A percentile compares a stretch with the other conserved stretches of the same genome.
phyloP scores from a whole-genome alignment of 1,140 invertebrate genomes.

The Pogonus chalceus region DNA sequence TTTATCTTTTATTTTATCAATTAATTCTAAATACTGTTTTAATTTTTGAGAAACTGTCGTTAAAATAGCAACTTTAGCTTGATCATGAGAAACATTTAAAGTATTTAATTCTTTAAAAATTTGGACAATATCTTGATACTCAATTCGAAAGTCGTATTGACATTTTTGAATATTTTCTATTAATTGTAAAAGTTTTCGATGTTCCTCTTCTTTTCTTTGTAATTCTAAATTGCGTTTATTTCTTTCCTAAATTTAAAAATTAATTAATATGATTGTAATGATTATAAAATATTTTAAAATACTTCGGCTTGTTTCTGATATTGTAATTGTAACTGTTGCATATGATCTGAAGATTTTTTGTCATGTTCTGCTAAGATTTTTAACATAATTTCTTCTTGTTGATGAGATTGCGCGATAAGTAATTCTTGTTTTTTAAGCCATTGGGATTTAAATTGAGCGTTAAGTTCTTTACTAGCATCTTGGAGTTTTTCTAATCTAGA shows the following conservation, averaged over 20 bases:
- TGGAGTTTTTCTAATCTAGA: conserved; percentile 16
- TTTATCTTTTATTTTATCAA: conserved; percentile 41
- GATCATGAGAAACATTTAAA: conserved; percentile 24
- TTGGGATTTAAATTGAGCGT: conserved; percentile 16
- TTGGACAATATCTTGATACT: conserved; percentile 32
- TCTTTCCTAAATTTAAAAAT: conserved; percentile 26
- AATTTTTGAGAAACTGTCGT: conserved; percentile 28
- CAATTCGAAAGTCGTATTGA: conserved; percentile 27
- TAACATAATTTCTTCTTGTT: conserved; percentile 26
- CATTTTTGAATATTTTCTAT: conserved; percentile 29
- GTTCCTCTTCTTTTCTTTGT: conserved; percentile 32
- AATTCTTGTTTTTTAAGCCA: conserved; percentile 31
- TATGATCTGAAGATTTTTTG: conserved; percentile 26
- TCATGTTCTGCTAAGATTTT: conserved; percentile 31
- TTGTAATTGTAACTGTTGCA: conserved; percentile 30
- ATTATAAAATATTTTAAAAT: not conserved
- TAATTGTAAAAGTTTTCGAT: conserved; percentile 30
- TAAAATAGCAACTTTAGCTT: conserved; percentile 21
- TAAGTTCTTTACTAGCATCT: conserved; percentile 19
- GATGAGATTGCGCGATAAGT: conserved; percentile 29
- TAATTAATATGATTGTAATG: not conserved
- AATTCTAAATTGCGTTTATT: conserved; percentile 35
- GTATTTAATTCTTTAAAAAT: conserved; percentile 28
- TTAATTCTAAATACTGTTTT: conserved; percentile 29
- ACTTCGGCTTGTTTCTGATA: conserved; percentile 23